Base-by-base conservation (phyloP, 2,797 vertebrate genomes). In the Kryptolebias ocellatus region DNA sequence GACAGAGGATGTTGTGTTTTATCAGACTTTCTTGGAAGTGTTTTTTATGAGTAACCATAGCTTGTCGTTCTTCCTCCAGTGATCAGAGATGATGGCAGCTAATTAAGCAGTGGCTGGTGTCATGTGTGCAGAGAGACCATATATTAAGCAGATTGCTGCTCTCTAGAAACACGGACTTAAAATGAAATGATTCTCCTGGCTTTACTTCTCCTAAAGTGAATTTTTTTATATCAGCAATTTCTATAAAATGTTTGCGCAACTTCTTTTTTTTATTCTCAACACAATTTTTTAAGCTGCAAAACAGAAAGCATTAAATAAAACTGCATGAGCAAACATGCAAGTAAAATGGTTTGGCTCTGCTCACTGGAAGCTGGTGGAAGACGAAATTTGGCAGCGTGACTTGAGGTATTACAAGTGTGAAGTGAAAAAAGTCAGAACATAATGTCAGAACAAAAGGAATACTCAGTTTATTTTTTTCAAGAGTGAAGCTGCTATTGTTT, bases 401-500 rank as follows among this genome's bases (percentile, higher is more conserved):
- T 79, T 77, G 65, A 77, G 74, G 63, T 68, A 55, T 75, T 76
- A 82, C 18, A 69, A 81, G 74, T 81, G 66, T 65, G 67, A 60
- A 78, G 49, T 60, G 50, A 74, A 70, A 66, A 72, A 55, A 76
- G 59, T 83, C 70, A 63, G 71, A 71, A 74, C 44, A 60, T 42
- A 47, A 53, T 69, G 64, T 89, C 72, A 81, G 82, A 90, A 83
- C 0, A 29, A 39, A 39, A 39, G 10, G 5, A 16, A 53, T 17
- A 45, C 16, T 45, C 6, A 1, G 14, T 45, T 45, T 45, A 16
- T 45, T 45, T 12, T 45, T 37, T 5, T 90, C 91, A 93, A 88
- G 93, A 92, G 91, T 88, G 83, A 85, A 92, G 91, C 87, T 80
- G 84, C 91, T 92, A 93, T 94, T 54, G 87, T 93, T 93, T 92